phyloP scores from a whole-genome alignment of 2,888 invertebrate species.

The Dichetophora obliterata region DNA sequence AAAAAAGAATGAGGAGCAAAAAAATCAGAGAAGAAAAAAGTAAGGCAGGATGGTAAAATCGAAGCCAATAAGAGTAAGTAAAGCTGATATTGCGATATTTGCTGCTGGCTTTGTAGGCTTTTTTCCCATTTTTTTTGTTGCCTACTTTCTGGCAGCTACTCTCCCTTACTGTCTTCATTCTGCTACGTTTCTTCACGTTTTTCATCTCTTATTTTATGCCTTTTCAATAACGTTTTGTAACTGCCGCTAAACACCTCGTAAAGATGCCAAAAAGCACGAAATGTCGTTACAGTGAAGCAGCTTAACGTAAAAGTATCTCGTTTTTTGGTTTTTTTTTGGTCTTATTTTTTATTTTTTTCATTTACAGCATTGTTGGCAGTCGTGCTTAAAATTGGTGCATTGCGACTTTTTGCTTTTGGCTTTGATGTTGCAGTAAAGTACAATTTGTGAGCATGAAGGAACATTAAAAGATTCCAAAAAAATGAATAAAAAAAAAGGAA shows the following conservation, averaged over 20 bases:
- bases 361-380: slow-evolving; percentile 26
- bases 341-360: background rate
- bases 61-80: background rate
- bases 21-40: too few species aligned
- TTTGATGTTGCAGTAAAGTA: slow-evolving; percentile 35
- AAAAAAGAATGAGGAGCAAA: too few species aligned
- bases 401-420: slow-evolving; percentile 46
- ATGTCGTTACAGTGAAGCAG: background rate
- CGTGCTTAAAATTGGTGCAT: slow-evolving; percentile 44
- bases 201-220: slow-evolving; percentile 7
- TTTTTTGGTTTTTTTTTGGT: background rate
- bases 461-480: slow-evolving; percentile 40
- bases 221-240: slow-evolving; percentile 9
- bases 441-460: slow-evolving; percentile 12
- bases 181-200: slow-evolving; percentile 4
- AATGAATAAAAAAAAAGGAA: slow-evolving; percentile 42
- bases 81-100: background rate
- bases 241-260: slow-evolving; percentile 18
- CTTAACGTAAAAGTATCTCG: background rate
- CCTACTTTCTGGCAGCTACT: background rate
- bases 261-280: slow-evolving; percentile 28
- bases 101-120: background rate
- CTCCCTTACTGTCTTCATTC: too few species aligned
- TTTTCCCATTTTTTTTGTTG: background rate
- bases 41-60: background rate